These are phyloP conservation scores for Muschampia plurimacula DNA, from an alignment of 2,888 invertebrate species.

Conservation along the genomic window DNA sequence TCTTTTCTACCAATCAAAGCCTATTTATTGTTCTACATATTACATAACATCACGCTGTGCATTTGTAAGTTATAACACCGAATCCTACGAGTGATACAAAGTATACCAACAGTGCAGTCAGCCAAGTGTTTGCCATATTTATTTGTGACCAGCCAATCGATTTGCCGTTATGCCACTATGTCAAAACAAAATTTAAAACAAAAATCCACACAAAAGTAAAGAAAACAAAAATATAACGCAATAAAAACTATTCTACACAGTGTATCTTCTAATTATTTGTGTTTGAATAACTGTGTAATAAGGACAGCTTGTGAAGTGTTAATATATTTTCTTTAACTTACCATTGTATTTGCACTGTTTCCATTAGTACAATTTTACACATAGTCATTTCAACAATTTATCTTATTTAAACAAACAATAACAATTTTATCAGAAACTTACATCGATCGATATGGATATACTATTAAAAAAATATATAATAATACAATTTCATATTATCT, in stretches of 20 bases:
- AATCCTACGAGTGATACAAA: slow-evolving; percentile 38
- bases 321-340: slow-evolving; percentile 37
- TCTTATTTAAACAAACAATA: not conserved
- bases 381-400: not conserved
- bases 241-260: slow-evolving; percentile 52
- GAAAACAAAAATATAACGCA: slow-evolving; percentile 52
- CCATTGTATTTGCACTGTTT: slow-evolving; percentile 24
- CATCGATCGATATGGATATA: not conserved
- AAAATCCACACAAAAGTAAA: slow-evolving; percentile 46
- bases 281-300: slow-evolving; percentile 33
- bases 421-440: not conserved
- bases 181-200: slow-evolving; percentile 60
- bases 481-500: not conserved
- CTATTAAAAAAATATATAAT: not conserved
- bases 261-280: slow-evolving; percentile 35
- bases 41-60: not conserved
- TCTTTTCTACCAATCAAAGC: not conserved
- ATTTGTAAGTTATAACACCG: slow-evolving; percentile 13
- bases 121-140: slow-evolving; percentile 59
- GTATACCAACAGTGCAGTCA: slow-evolving; percentile 53
- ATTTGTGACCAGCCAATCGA: slow-evolving; percentile 59
- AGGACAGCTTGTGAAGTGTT: slow-evolving; percentile 35
- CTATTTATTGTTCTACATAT: not conserved
- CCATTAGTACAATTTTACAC: slow-evolving; percentile 20
- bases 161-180: slow-evolving; percentile 80